Evolutionary conservation across 2,113 vertebrate species (phyloP).

Genomic region (Camelus dromedarius): DNA sequence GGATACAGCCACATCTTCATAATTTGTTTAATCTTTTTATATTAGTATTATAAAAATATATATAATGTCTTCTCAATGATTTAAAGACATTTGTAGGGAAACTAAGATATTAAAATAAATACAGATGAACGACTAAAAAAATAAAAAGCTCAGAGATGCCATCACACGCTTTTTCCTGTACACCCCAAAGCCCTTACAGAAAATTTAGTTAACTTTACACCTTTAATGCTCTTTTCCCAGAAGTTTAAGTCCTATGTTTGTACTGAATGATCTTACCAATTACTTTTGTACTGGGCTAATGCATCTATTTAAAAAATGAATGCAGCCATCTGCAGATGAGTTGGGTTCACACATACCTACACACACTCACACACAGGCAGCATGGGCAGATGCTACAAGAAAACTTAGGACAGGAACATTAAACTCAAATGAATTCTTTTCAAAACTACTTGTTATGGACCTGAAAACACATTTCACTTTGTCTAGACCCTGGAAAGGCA

Average conservation of each 20-base stretch:
- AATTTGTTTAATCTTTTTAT: background rate
- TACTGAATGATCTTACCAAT: background rate
- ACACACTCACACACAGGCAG: background rate
- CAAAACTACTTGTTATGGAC: slow-evolving; percentile 31
- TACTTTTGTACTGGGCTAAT: background rate
- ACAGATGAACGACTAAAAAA: background rate
- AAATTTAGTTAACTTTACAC: background rate
- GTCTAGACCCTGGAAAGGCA: slow-evolving; percentile 49
- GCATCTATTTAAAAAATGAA: background rate
- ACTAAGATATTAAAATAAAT: background rate
- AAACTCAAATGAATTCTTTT: slow-evolving; percentile 46
- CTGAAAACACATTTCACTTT: slow-evolving; percentile 54
- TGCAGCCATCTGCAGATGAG: background rate
- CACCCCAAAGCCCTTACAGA: background rate
- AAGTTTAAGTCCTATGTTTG: background rate
- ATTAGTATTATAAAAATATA: background rate
- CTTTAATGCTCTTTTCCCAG: background rate
- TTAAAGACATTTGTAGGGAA: background rate
- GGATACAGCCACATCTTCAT: background rate
- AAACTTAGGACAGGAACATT: background rate
- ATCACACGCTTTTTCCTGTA: background rate
- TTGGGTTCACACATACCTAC: background rate
- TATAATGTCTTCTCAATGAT: background rate
- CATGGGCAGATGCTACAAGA: background rate
- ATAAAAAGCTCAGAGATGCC: background rate